Evolutionary conservation across 2,888 invertebrate genomes (phyloP).

Genomic region (Altica lythri): DNA sequence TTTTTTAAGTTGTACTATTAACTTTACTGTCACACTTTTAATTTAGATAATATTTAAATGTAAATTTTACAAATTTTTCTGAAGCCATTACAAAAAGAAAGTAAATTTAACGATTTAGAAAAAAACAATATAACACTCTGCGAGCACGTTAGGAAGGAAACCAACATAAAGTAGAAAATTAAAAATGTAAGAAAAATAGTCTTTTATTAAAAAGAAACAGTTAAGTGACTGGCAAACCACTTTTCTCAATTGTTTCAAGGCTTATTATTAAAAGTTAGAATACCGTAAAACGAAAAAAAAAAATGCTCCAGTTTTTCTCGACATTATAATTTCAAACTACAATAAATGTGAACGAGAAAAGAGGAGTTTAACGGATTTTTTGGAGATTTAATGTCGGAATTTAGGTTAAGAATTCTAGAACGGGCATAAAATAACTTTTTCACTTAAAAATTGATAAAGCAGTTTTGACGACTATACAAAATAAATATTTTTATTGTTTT

Average conservation of each 20-base stretch:
- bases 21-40: too few species aligned
- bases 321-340: constrained; percentile 29
- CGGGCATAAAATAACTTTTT: constrained; percentile 13
- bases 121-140: too few species aligned
- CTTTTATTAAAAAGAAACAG: constrained; percentile 23
- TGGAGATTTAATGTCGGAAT: constrained; percentile 16
- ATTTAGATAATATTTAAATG: too few species aligned
- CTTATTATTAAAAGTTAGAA: constrained; percentile 25
- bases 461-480: too few species aligned
- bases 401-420: constrained; percentile 4
- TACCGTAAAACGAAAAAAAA: constrained; percentile 18
- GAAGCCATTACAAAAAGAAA: too few species aligned
- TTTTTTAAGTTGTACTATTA: too few species aligned
- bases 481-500: too few species aligned
- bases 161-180: constrained; percentile 11
- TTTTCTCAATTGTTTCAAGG: constrained; percentile 19
- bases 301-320: constrained; percentile 8
- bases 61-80: too few species aligned
- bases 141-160: background rate
- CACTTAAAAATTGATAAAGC: too few species aligned
- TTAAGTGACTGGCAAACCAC: constrained; percentile 17
- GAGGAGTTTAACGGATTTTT: constrained; percentile 14
- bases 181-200: constrained; percentile 22
- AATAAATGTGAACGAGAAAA: constrained; percentile 18
- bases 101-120: too few species aligned